phyloP scores from a whole-genome alignment of 1,140 invertebrate genomes.

The Trissolcus basalis region DNA sequence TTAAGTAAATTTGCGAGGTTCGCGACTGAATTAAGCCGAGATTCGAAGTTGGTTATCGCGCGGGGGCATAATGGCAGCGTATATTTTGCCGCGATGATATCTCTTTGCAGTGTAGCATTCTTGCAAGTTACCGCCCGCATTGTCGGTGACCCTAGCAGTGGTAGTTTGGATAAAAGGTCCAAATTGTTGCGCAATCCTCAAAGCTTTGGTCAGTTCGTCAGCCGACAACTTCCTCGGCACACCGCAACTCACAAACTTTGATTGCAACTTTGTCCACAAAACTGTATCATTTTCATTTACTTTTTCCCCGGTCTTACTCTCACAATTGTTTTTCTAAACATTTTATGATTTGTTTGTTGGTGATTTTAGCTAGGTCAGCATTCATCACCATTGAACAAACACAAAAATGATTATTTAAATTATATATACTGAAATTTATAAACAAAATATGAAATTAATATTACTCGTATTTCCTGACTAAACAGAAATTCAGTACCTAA shows the following conservation, averaged over 20 bases:
- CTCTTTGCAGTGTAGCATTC: constrained; percentile 52
- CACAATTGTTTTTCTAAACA: too few species aligned
- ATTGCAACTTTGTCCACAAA: constrained; percentile 12
- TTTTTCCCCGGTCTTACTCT: too few species aligned
- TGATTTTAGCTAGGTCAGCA: too few species aligned
- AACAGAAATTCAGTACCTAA: too few species aligned
- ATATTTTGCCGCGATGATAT: constrained; percentile 47
- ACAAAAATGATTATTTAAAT: too few species aligned
- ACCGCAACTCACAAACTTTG: constrained; percentile 23
- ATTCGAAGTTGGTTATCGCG: constrained; percentile 45
- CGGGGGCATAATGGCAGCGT: constrained; percentile 25
- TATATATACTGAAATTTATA: too few species aligned
- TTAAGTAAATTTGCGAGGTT: constrained; percentile 41
- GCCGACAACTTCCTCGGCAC: constrained; percentile 15
- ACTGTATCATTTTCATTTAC: not conserved
- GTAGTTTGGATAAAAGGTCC: constrained; percentile 30
- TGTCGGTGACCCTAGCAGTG: constrained; percentile 37
- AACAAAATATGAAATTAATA: too few species aligned
- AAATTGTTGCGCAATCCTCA: constrained; percentile 48
- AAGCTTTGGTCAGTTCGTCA: constrained; percentile 41
- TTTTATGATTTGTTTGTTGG: too few species aligned
- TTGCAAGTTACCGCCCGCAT: constrained; percentile 53
- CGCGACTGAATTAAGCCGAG: constrained; percentile 45
- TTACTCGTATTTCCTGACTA: too few species aligned
- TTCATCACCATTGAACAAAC: too few species aligned